Base-by-base conservation (phyloP, 2,113 vertebrate genomes). In the Pitta sordida region DNA sequence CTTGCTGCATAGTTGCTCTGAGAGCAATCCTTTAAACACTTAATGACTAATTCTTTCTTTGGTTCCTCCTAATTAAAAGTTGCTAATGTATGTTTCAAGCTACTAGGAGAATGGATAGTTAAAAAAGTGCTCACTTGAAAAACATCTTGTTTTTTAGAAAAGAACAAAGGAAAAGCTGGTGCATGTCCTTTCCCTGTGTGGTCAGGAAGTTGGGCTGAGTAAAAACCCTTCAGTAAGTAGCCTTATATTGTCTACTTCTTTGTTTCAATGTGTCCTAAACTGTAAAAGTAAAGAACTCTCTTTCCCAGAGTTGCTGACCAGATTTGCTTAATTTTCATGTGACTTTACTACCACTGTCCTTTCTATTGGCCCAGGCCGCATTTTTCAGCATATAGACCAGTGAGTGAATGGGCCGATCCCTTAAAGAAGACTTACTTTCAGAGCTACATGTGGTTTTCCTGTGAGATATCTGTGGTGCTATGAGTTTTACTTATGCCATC, bases 161-260 rank as follows among this genome's bases (percentile, higher is more conserved):
- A 98, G 99, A 93, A 99, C 99, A 53, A 98, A 99, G 95, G 99
- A 99, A 95, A 99, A 99, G 96, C 96, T 99, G 96, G 99, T 99
- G 58, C 99, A 99, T 3, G 99, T 99, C 67, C 98, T 99, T 87
- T 99, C 99, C 81, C 97, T 99, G 4, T 99, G 99, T 88, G 99
- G 99, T 94, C 99, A 99, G 97, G 99, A 99, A 97, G 99, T 99
- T 51, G 99, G 99, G 85, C 98, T 99, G 87, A 99, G 98, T 94
- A 99, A 99, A 98, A 99, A 99, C 82, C 99, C 99, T 60, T 99
- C 99, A 30, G 99, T 99, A 98, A 98, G 99, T 96, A 77, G 70
- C n/a, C 6, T 49, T 56, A 1, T 19, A 29, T 80, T 67, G 44
- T 60, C 62, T 30, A 32, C 49, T 68, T 91, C 26, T 87, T 79